phyloP scores from a whole-genome alignment of 1,140 invertebrate genomes.

The Lepidostoma basale region DNA sequence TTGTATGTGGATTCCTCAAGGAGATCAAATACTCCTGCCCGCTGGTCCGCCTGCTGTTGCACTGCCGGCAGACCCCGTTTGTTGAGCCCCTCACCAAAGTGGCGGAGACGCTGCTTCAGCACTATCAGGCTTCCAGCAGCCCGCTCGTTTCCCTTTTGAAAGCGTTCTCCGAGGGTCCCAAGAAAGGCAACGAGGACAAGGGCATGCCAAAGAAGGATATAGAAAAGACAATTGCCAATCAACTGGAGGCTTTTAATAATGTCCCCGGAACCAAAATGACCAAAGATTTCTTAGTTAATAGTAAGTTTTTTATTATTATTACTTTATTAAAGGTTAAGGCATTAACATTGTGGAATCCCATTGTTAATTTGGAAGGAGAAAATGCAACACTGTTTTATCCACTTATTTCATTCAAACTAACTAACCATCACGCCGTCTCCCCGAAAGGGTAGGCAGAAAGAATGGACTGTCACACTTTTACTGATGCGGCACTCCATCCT shows the following conservation, averaged over 20 bases:
- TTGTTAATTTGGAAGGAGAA: no score
- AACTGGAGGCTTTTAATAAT: slow-evolving; percentile 30
- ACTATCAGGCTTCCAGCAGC: slow-evolving; percentile 25
- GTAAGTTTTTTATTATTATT: slow-evolving; percentile 19
- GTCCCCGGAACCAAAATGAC: slow-evolving; percentile 6
- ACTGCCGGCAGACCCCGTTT: slow-evolving; percentile 37
- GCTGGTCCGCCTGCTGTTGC: slow-evolving; percentile 33
- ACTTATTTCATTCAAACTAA: no score
- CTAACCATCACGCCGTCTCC: no score
- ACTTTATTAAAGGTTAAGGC: no score
- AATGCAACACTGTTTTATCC: no score
- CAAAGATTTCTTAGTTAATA: slow-evolving; percentile 43
- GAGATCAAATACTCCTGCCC: slow-evolving; percentile 40
- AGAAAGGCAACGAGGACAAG: slow-evolving; percentile 16
- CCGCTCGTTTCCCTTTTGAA: slow-evolving; percentile 38
- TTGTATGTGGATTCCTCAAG: slow-evolving; percentile 38
- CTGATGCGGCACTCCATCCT: no score
- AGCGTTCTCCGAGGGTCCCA: slow-evolving; percentile 22
- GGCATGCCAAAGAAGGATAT: slow-evolving; percentile 22
- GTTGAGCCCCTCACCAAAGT: slow-evolving; percentile 39
- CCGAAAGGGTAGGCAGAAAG: no score
- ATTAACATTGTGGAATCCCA: no score
- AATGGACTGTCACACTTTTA: no score
- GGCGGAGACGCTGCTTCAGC: slow-evolving; percentile 33
- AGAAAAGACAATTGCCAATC: slow-evolving; percentile 20